Conservation (phyloP, 2,113 vertebrate species). For the Charina bottae region DNA sequence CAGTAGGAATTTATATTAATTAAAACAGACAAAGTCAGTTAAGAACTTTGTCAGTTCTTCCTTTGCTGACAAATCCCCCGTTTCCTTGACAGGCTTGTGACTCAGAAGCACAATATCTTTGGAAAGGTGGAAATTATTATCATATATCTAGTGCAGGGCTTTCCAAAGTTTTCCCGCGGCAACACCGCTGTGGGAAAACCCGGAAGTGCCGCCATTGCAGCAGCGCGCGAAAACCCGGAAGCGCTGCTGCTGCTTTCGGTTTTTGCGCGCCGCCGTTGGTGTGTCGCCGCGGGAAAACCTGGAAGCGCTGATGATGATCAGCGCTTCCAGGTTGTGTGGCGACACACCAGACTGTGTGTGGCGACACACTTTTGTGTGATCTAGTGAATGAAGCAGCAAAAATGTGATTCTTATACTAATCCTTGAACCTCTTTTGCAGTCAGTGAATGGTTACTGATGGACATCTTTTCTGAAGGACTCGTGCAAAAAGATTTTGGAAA, state of each 20-base stretch:
- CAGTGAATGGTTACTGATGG: neutral
- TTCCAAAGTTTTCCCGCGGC: no score
- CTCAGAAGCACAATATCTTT: neutral
- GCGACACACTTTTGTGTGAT: no score
- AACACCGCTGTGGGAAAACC: no score
- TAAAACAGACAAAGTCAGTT: neutral
- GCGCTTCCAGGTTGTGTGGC: no score
- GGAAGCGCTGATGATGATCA: no score
- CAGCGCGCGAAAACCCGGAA: no score
- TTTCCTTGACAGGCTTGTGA: neutral
- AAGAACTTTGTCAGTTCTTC: neutral
- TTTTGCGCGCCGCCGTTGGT: no score
- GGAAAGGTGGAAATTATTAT: neutral
- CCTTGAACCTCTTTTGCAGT: neutral
- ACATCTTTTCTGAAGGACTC: neutral
- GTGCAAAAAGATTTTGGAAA: neutral
- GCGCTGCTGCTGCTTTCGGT: no score
- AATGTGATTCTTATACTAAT: neutral
- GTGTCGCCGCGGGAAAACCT: no score
- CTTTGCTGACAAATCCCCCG: neutral
- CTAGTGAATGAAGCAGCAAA: neutral
- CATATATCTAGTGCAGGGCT: neutral
- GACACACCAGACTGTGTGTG: no score
- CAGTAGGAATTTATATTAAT: neutral
- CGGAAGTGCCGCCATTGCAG: no score